Conservation (phyloP, 2,113 vertebrate species). For the sheep (Ovis aries) region ARS-UI_Ramb_v3.0 NC_056079.1:39535001-39535500, state of each 20-base stretch:
- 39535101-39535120: slow-evolving; percentile 94
- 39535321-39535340: slow-evolving; percentile 96
- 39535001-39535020: slow-evolving; percentile 85
- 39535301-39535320: slow-evolving; percentile 96
- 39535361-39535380: slow-evolving; percentile 96
- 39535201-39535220: slow-evolving; percentile 87
- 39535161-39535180: slow-evolving; percentile 82
- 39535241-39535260: slow-evolving; percentile 94
- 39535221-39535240: slow-evolving; percentile 99
- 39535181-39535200: slow-evolving; percentile 84
- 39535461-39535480: slow-evolving; percentile 80
- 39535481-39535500: slow-evolving; percentile 53
- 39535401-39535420: slow-evolving; percentile 95
- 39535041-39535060: slow-evolving; percentile 79
- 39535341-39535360: slow-evolving; percentile 94
- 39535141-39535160: slow-evolving; percentile 93
- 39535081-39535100: slow-evolving; percentile 94
- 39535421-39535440: slow-evolving; percentile 94
- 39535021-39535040: slow-evolving; percentile 86
- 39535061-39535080: slow-evolving; percentile 86
- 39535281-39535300: slow-evolving; percentile 99
- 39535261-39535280: slow-evolving; percentile 94
- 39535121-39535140: slow-evolving; percentile 87
- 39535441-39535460: slow-evolving; percentile 98
- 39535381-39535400: slow-evolving; percentile 93